phyloP scores from a whole-genome alignment of 2,888 invertebrate species.

The Stenolophus ochropezus region DNA sequence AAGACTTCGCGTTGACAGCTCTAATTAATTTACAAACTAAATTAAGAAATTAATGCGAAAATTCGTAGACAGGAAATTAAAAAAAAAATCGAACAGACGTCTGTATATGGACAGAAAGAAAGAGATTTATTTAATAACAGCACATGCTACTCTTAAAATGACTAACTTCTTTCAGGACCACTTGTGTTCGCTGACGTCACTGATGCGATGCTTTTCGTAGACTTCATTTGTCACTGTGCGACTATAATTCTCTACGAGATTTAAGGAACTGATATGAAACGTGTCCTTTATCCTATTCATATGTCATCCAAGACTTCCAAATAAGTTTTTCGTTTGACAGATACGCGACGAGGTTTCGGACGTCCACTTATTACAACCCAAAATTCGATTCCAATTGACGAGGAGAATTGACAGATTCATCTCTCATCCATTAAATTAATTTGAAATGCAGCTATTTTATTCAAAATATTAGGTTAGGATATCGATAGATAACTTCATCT shows the following conservation, averaged over 20 bases:
- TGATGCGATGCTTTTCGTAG: constrained; percentile 30
- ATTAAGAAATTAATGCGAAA: constrained; percentile 48
- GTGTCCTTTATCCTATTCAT: constrained; percentile 52
- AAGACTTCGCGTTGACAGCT: constrained; percentile 38
- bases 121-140: constrained; percentile 9
- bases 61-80: constrained; percentile 36
- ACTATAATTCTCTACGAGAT: constrained; percentile 52
- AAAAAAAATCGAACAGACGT: constrained; percentile 38
- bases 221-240: constrained; percentile 53
- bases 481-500: no score
- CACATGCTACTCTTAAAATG: not conserved
- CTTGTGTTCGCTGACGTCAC: constrained; percentile 29
- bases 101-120: not conserved
- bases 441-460: no score
- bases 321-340: constrained; percentile 42
- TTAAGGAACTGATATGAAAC: constrained; percentile 51
- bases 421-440: not conserved
- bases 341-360: constrained; percentile 17
- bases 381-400: not conserved
- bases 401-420: not conserved
- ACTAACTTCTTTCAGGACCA: not conserved
- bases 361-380: not conserved
- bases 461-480: no score
- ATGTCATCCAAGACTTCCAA: constrained; percentile 44
- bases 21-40: constrained; percentile 51